Conservation (phyloP, 2,113 vertebrate genomes). For the Myotis yumanensis region DNA sequence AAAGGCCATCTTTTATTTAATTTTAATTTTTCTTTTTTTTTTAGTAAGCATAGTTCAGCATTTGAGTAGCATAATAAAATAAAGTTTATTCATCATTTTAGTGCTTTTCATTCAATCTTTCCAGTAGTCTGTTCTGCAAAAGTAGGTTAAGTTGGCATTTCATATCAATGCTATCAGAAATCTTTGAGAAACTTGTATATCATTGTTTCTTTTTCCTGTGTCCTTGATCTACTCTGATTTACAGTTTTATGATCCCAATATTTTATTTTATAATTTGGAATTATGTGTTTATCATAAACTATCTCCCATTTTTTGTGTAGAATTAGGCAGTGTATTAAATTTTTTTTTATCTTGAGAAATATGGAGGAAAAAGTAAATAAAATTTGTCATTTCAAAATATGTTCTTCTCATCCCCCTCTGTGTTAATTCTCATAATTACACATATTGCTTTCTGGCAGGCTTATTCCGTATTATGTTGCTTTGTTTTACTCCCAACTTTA, state of each 20-base stretch:
- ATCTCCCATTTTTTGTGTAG: constrained; percentile 4
- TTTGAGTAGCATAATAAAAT: constrained; percentile 18
- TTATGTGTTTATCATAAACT: not conserved
- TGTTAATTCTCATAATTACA: not conserved
- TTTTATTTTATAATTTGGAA: not conserved
- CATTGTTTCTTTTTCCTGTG: not conserved
- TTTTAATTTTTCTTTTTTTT: not conserved
- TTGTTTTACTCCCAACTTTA: constrained; percentile 23
- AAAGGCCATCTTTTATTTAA: not conserved
- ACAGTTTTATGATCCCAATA: not conserved
- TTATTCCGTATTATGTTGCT: constrained; percentile 32
- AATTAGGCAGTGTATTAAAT: not conserved
- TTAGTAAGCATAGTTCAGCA: not conserved
- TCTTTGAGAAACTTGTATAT: not conserved
- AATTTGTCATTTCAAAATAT: constrained; percentile 44
- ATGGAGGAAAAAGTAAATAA: not conserved
- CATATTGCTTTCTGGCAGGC: not conserved
- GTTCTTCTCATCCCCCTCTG: not conserved
- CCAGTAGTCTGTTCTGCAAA: not conserved
- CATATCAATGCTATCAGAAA: not conserved
- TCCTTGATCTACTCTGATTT: constrained; percentile 11
- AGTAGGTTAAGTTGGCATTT: not conserved
- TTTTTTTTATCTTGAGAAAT: constrained; percentile 31
- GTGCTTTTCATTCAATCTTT: not conserved
- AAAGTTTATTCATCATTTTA: not conserved